Evolutionary conservation across 2,888 invertebrate genomes (phyloP).

Genomic region (Cantharis lateralis): DNA sequence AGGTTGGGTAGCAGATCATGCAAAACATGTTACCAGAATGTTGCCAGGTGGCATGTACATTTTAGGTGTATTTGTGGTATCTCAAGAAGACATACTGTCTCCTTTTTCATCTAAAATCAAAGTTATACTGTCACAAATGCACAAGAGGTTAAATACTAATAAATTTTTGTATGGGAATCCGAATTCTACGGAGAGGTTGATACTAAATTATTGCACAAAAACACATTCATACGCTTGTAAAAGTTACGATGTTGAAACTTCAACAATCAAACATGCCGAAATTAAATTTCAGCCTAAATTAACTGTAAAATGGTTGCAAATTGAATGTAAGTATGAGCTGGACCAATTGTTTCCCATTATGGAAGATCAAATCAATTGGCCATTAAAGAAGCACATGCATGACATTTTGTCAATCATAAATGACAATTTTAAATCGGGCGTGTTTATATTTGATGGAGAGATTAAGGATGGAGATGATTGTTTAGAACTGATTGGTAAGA

Average conservation of each 20-base stretch:
- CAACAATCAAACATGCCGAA: slow-evolving; percentile 69
- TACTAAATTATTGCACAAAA: slow-evolving; percentile 64
- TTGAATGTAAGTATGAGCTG: slow-evolving; percentile 77
- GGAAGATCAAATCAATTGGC: slow-evolving; percentile 64
- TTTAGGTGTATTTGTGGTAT: slow-evolving; percentile 78
- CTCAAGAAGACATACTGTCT: slow-evolving; percentile 67
- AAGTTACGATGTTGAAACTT: slow-evolving; percentile 64
- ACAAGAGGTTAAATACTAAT: slow-evolving; percentile 62
- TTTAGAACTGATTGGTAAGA: slow-evolving; percentile 67
- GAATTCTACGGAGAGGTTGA: slow-evolving; percentile 64
- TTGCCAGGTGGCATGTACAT: slow-evolving; percentile 88
- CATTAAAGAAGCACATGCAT: slow-evolving; percentile 71
- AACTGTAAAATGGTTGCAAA: slow-evolving; percentile 72
- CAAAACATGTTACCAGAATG: slow-evolving; percentile 86
- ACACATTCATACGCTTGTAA: slow-evolving; percentile 66
- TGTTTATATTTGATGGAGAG: slow-evolving; percentile 77
- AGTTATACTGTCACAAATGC: slow-evolving; percentile 61
- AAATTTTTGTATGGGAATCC: slow-evolving; percentile 66
- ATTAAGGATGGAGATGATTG: slow-evolving; percentile 65
- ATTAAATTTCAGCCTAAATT: slow-evolving; percentile 73
- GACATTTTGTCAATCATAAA: slow-evolving; percentile 65
- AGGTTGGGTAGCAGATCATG: slow-evolving; percentile 78
- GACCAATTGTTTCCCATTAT: slow-evolving; percentile 76
- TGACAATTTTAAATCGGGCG: slow-evolving; percentile 64
- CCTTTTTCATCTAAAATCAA: slow-evolving; percentile 63